Evolutionary conservation across 1,140 invertebrate species (phyloP), one percentile per base, ranked within the genome.

Genomic region (Drosophila dunni): DNA sequence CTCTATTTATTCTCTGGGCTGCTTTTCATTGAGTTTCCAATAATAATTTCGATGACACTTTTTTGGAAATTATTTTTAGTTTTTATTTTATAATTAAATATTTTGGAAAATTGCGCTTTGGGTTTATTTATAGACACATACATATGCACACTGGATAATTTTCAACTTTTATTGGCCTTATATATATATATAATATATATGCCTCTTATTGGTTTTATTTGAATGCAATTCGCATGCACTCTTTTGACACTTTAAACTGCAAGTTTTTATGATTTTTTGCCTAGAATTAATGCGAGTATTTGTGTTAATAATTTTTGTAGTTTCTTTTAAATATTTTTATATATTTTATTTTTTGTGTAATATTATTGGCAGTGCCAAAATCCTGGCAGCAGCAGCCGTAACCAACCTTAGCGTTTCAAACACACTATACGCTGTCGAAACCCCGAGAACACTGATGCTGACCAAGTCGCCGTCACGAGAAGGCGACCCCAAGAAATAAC

Each of bases 341-440:
- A 56, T 10, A 54, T 24, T 50, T 53, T 66, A 66, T 60, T 58
- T 38, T 42, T 51, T 50, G 36, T 15, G 34, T 20, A 46, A 46
- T 57, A 64, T 71, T 57, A 64, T 71, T 71, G 40, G 36, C 54
- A 61, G 17, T 66, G 61, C 13, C 54, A 61, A 81, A 88, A 88
- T 88, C 84, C 84, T 88, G 84, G 77, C 53, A 64, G 44, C 60
- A 63, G 71, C 70, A 74, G 61, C 80, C 78, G 90, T 58, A 78
- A 92, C 92, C 79, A 91, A 92, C 92, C 92, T 92, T 92, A 92
- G 92, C 92, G 91, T 92, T 92, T 89, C 90, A 92, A 92, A 90
- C 90, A 92, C 91, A 92, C 92, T 92, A 92, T 91, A 92, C 92
- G 90, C 90, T 91, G 92, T 91, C 86, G 91, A 92, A 92, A 92